Conservation (phyloP, 2,888 invertebrate species). For the Desoria tigrina region DNA sequence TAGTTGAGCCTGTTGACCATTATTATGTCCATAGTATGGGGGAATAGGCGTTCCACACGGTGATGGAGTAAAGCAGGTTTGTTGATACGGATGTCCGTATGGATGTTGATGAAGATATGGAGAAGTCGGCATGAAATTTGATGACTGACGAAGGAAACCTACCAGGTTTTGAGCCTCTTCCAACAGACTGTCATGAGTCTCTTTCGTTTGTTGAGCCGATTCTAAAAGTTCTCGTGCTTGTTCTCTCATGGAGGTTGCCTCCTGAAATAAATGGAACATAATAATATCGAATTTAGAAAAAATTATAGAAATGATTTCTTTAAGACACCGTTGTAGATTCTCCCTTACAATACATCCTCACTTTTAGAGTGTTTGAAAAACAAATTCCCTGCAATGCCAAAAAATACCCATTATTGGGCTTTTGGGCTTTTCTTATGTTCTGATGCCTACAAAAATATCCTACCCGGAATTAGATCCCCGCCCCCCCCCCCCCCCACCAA, state of each 20-base stretch:
- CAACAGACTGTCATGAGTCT: slow-evolving; percentile 43
- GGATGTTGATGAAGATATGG: slow-evolving; percentile 30
- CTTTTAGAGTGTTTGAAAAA: too few relatives aligned
- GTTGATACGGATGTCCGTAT: slow-evolving; percentile 29
- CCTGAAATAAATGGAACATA: too few relatives aligned
- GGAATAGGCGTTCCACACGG: slow-evolving; percentile 23
- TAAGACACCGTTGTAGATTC: background rate
- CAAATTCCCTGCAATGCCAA: too few relatives aligned
- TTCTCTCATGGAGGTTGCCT: slow-evolving; percentile 43
- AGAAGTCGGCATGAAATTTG: slow-evolving; percentile 10
- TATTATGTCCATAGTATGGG: slow-evolving; percentile 22
- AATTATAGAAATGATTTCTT: slow-evolving; percentile 11
- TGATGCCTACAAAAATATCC: too few relatives aligned
- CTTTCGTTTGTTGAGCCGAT: slow-evolving; percentile 43
- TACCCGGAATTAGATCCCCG: too few relatives aligned
- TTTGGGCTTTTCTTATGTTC: too few relatives aligned
- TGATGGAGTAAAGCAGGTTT: slow-evolving; percentile 28
- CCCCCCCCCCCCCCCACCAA: too few relatives aligned
- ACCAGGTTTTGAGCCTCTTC: slow-evolving; percentile 48
- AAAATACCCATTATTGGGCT: too few relatives aligned
- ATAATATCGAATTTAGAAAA: too few relatives aligned
- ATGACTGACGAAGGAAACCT: slow-evolving; percentile 36
- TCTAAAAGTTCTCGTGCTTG: slow-evolving; percentile 45
- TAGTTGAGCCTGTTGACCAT: slow-evolving; percentile 1
- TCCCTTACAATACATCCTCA: too few relatives aligned